Evolutionary conservation across 1,140 invertebrate species (phyloP).

Genomic region (Drosophila busckii): DNA sequence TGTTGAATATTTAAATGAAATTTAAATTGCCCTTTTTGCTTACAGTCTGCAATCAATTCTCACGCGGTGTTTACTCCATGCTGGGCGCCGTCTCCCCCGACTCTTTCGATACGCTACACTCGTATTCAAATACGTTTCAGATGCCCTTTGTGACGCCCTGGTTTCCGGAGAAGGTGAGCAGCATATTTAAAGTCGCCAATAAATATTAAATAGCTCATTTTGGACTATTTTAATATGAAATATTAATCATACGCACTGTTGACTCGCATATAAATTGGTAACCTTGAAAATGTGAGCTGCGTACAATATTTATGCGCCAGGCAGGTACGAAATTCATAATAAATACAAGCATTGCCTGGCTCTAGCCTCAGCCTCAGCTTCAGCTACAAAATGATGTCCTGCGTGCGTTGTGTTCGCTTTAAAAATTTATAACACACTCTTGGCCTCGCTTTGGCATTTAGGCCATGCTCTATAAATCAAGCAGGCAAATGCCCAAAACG

Average conservation of each 20-base stretch:
- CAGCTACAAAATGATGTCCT: conserved; percentile 47
- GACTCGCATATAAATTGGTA: conserved; percentile 60
- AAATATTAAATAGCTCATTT: conserved; percentile 57
- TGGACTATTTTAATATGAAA: conserved; percentile 69
- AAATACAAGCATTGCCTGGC: conserved; percentile 41
- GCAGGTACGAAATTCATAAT: conserved; percentile 63
- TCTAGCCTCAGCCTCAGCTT: not conserved
- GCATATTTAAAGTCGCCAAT: conserved; percentile 53
- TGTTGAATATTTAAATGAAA: too few relatives aligned
- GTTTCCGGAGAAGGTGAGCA: conserved; percentile 92
- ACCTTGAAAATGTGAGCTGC: conserved; percentile 51
- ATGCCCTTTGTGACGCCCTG: conserved; percentile 97
- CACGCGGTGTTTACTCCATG: conserved; percentile 93
- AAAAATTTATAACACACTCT: conserved; percentile 76
- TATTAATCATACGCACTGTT: conserved; percentile 76
- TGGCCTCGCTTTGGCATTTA: conserved; percentile 42
- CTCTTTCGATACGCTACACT: conserved; percentile 95
- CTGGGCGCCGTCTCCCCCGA: conserved; percentile 94
- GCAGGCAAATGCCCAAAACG: conserved; percentile 64
- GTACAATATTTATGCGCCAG: conserved; percentile 52
- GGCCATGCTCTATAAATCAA: conserved; percentile 58
- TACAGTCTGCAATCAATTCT: conserved; percentile 94
- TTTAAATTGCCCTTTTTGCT: not conserved
- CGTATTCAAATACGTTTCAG: conserved; percentile 96
- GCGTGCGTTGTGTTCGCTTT: conserved; percentile 48